Percentiles rank a stretch among this genome's conserved stretches.
Conservation (phyloP, 2,797 vertebrate species). For the Poeciliopsis gracilis region DNA sequence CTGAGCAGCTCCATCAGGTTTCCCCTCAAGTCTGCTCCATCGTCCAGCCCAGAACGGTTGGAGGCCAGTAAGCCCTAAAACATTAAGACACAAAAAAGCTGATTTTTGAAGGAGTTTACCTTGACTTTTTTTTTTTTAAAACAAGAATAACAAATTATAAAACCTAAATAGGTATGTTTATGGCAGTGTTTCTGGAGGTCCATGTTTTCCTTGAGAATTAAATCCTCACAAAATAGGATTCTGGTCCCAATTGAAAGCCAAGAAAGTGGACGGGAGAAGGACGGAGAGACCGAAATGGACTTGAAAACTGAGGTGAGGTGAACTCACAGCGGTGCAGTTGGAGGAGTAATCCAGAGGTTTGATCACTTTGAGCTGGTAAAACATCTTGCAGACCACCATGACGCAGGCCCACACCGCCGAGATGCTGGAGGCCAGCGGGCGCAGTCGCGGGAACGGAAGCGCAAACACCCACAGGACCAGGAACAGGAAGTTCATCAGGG, state of each 20-base stretch:
- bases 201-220: neutral
- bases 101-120: neutral
- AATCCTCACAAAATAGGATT: neutral
- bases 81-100: neutral
- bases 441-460: slow-evolving; percentile 75
- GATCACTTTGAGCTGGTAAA: slow-evolving; percentile 85
- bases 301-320: neutral
- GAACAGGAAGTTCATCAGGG: slow-evolving; percentile 82
- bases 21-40: slow-evolving; percentile 41
- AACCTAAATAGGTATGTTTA: neutral
- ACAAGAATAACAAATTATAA: neutral
- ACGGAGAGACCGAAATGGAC: neutral
- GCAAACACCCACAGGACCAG: slow-evolving; percentile 82
- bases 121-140: neutral
- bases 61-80: slow-evolving; percentile 61
- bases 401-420: slow-evolving; percentile 82
- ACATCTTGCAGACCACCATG: slow-evolving; percentile 85
- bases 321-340: slow-evolving; percentile 81
- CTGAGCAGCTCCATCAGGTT: slow-evolving; percentile 75
- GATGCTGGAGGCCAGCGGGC: slow-evolving; percentile 72
- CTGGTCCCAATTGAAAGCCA: neutral
- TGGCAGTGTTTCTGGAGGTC: neutral
- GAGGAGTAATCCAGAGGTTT: slow-evolving; percentile 79
- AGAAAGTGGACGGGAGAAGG: neutral
- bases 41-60: slow-evolving; percentile 63